Percentiles rank a stretch among this genome's conserved stretches.
Evolutionary conservation across 2,888 invertebrate genomes (phyloP).

Genomic region (Nomada lathburiana): DNA sequence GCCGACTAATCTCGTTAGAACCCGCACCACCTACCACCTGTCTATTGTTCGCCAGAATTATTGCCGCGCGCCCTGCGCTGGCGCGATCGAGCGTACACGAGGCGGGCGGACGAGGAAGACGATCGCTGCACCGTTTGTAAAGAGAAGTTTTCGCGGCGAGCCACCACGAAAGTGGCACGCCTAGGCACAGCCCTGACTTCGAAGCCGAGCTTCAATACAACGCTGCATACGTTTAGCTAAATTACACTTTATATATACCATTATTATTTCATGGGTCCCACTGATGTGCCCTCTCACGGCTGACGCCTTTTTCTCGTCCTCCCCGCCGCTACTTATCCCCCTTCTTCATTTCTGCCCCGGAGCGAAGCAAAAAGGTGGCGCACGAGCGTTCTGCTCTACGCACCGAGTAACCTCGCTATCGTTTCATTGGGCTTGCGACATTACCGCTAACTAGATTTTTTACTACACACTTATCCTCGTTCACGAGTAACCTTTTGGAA

Average conservation of each 20-base stretch:
- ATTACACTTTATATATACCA: constrained; percentile 82
- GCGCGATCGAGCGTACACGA: background rate
- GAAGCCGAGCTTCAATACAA: constrained; percentile 76
- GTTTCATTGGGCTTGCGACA: constrained; percentile 53
- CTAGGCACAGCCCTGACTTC: constrained; percentile 76
- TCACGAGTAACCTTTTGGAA: background rate
- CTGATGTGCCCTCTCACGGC: constrained; percentile 77
- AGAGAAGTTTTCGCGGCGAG: background rate
- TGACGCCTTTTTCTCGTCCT: constrained; percentile 75
- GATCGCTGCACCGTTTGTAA: background rate
- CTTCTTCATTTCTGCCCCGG: constrained; percentile 47
- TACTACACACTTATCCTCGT: background rate
- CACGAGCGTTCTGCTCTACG: constrained; percentile 38
- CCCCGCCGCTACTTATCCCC: constrained; percentile 48
- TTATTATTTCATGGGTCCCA: constrained; percentile 81
- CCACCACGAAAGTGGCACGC: constrained; percentile 13
- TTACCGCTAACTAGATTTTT: constrained; percentile 20
- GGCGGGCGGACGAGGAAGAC: background rate
- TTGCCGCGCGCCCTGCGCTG: constrained; percentile 14
- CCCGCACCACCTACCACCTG: constrained; percentile 48
- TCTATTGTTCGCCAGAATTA: constrained; percentile 60
- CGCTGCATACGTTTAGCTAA: constrained; percentile 82
- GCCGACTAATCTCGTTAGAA: constrained; percentile 62
- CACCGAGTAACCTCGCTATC: constrained; percentile 38
- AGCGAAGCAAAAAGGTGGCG: constrained; percentile 56